Base-by-base conservation (phyloP, 2,888 invertebrate genomes). In the Vannuccia rotundouncinata region DNA sequence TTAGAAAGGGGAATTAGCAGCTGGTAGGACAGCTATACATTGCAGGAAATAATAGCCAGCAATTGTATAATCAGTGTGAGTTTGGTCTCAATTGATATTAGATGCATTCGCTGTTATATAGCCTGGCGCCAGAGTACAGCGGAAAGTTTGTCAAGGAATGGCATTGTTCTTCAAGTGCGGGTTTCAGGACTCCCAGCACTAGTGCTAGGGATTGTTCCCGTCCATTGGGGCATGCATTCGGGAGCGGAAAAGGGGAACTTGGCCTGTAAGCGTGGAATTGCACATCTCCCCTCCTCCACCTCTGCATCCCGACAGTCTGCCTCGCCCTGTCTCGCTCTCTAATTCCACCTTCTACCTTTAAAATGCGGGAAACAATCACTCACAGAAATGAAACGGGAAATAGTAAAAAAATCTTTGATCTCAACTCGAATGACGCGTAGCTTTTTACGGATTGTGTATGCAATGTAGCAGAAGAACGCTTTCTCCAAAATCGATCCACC, bases 331-430 rank as follows among this genome's bases (percentile, higher is more conserved):
- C n/a, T n/a, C n/a, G n/a, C n/a, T n/a, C n/a, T n/a, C n/a, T n/a
- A n/a, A n/a, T n/a, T n/a, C n/a, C n/a, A n/a, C n/a, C n/a, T n/a
- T n/a, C n/a, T n/a, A n/a, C n/a, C n/a, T n/a, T n/a, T n/a, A n/a
- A n/a, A n/a, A n/a, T n/a, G n/a, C 66, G 17, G 25, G 22, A 22
- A 5, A 22, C 66, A 66, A 66, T 66, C 66, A 2, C 66, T 5
- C 17, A 45, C 45, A 45, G 45, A 45, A 45, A 66, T 66, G 66
- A 66, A 66, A 66, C 66, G 66, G 66, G 66, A 66, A 66, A 66
- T 66, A 66, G 66, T 22, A 66, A 66, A 66, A 66, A 66, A 5
- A 45, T 45, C 45, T 45, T 45, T 45, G 45, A 45, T 45, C 45
- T 45, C 45, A 45, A 45, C 5, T 45, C 45, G 45, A 45, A 17